Evolutionary conservation across 92 coral and sea anemone species (phyloP), one percentile per base, ranked within the genome.

Genomic region (Epizoanthus stellaris): DNA sequence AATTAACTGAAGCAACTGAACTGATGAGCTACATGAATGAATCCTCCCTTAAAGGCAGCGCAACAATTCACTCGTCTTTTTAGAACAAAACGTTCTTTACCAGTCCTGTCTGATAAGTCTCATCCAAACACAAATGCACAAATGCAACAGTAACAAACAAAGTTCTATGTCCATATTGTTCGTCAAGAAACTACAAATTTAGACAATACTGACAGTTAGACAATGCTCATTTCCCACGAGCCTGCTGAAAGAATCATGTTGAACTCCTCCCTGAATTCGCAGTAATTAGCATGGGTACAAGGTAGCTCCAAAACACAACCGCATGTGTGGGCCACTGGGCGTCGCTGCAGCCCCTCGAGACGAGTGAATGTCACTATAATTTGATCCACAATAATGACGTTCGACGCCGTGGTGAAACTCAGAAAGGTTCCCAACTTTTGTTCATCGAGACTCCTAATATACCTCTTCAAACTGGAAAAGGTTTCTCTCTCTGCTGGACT

Each of bases 291-390:
- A 17, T 61, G 66, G 19, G 66, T 61, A 61, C 66, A 61, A 17
- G 66, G 66, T 61, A 61, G 66, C 25, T 61, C 66, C 66, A 61
- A 8, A 21, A 61, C 66, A 21, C 66, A 61, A 61, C 66, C 66
- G 23, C 66, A 61, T 47, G 53, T 47, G 53, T 47, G 53, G 53
- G 53, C 53, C 53, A 47, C 53, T 47, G 53, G 53, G 53, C 53
- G 53, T 4, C 66, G 66, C 66, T 61, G 66, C 21, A 61, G 19
- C 66, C 66, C 66, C 66, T 61, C 25, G 66, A 61, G 66, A 61
- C 66, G 66, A 61, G 66, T 61, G 66, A 61, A 61, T 61, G 66
- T 61, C 66, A 61, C 66, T 61, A 21, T 61, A 17, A 61, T 61
- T 61, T 61, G 66, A 21, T 61, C 66, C 66, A 61, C 66, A 61